These are phyloP conservation scores for Pseudobourletiella spinata DNA, from an alignment of 1,140 invertebrate species.

Conservation along the genomic window DNA sequence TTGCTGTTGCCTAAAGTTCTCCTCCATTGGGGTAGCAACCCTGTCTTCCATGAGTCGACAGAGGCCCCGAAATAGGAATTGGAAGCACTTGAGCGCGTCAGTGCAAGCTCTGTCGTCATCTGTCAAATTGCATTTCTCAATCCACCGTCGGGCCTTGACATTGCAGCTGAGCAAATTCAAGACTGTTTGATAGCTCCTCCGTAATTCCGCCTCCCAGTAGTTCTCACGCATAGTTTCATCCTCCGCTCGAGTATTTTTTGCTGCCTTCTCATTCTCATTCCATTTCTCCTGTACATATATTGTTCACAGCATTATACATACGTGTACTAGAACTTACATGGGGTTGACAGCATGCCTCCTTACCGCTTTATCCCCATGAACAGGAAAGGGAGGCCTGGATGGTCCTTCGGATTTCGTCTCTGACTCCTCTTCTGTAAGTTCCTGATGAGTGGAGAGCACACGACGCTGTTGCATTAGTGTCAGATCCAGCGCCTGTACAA, in stretches of 20 bases:
- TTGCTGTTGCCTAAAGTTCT: background rate
- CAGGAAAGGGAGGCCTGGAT: no score
- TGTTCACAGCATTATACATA: no score
- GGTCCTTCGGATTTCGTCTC: no score
- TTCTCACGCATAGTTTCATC: no score
- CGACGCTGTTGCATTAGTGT: no score
- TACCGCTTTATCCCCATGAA: no score
- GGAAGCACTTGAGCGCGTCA: background rate
- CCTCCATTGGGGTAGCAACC: background rate
- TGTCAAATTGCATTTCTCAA: background rate
- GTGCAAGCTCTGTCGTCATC: background rate
- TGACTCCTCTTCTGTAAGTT: no score
- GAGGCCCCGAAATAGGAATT: background rate
- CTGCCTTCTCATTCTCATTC: background rate
- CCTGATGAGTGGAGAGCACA: no score
- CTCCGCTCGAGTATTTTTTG: no score
- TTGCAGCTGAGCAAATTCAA: background rate
- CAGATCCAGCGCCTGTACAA: no score
- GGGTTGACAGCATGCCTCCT: no score
- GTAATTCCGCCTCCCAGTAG: background rate
- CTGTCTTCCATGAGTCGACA: background rate
- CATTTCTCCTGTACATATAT: background rate
- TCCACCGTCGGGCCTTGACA: background rate
- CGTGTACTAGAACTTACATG: no score
- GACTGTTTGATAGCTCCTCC: background rate